Evolutionary conservation across 2,888 invertebrate species (phyloP).

Genomic region (Galerucella nymphaeae): DNA sequence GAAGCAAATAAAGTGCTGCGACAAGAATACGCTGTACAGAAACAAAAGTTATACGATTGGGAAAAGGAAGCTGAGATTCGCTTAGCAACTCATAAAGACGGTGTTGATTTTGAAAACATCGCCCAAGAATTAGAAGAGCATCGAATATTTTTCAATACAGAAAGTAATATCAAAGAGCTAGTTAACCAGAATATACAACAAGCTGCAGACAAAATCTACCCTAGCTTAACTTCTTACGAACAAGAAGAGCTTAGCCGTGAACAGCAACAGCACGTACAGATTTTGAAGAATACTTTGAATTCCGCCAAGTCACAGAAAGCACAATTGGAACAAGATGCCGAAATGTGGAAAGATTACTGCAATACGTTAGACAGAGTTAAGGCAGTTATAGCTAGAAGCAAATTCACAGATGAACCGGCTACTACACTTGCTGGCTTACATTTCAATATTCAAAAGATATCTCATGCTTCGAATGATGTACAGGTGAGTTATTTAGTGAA

Average conservation of each 20-base stretch:
- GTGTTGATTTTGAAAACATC: conserved; percentile 89
- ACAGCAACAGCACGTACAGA: conserved; percentile 83
- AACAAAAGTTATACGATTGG: conserved; percentile 85
- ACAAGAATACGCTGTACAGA: conserved; percentile 79
- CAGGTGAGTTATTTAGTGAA: conserved; percentile 71
- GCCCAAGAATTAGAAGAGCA: conserved; percentile 86
- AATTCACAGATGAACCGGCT: conserved; percentile 83
- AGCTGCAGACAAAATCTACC: conserved; percentile 89
- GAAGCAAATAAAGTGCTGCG: conserved; percentile 81
- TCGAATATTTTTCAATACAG: conserved; percentile 85
- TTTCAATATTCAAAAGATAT: conserved; percentile 84
- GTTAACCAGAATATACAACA: conserved; percentile 85
- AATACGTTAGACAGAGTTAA: conserved; percentile 82
- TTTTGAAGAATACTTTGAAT: conserved; percentile 84
- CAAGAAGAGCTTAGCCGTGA: conserved; percentile 87
- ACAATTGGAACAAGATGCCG: conserved; percentile 82
- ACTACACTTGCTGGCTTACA: conserved; percentile 84
- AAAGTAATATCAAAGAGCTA: conserved; percentile 80
- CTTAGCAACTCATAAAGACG: conserved; percentile 81
- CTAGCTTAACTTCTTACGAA: conserved; percentile 81
- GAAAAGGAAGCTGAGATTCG: conserved; percentile 84
- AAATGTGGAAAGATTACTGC: conserved; percentile 88
- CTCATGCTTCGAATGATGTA: conserved; percentile 78
- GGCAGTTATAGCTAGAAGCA: conserved; percentile 78
- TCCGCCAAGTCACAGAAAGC: conserved; percentile 85